Conservation (phyloP, 1,140 invertebrate genomes). For the Tribolium castaneum region DNA sequence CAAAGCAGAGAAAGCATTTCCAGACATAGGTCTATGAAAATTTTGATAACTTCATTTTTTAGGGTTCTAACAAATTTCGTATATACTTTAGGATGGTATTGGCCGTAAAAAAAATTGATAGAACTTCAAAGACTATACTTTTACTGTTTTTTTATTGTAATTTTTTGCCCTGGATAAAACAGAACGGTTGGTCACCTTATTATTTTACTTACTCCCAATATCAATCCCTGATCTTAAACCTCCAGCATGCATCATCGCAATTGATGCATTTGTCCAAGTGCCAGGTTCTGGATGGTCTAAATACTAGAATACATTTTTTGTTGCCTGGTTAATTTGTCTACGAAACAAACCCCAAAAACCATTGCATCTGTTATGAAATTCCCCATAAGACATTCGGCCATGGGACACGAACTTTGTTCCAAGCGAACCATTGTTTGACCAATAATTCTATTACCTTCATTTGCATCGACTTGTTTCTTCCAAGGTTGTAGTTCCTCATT, state of each 20-base stretch:
- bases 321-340: neutral
- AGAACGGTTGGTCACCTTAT: too few relatives aligned
- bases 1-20: too few relatives aligned
- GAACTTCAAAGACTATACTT: too few relatives aligned
- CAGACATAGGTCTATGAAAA: too few relatives aligned
- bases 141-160: too few relatives aligned
- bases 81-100: too few relatives aligned
- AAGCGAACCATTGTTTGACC: conserved; percentile 70
- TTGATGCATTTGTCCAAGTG: conserved; percentile 76
- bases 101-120: too few relatives aligned
- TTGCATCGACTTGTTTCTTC: conserved; percentile 68
- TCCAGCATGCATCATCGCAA: conserved; percentile 78
- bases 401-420: conserved; percentile 68
- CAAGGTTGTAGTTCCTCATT: conserved; percentile 69
- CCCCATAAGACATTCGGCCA: conserved; percentile 80
- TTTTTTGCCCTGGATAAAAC: too few relatives aligned
- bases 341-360: conserved; percentile 68
- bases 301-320: conserved; percentile 58
- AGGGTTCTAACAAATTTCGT: too few relatives aligned
- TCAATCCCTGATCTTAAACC: conserved; percentile 73
- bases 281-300: conserved; percentile 59
- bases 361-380: conserved; percentile 81
- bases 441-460: conserved; percentile 68
- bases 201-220: conserved; percentile 66
- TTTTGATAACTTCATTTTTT: too few relatives aligned